Evolutionary conservation across 2,888 invertebrate species (phyloP).

Genomic region (Dorcus hopei): DNA sequence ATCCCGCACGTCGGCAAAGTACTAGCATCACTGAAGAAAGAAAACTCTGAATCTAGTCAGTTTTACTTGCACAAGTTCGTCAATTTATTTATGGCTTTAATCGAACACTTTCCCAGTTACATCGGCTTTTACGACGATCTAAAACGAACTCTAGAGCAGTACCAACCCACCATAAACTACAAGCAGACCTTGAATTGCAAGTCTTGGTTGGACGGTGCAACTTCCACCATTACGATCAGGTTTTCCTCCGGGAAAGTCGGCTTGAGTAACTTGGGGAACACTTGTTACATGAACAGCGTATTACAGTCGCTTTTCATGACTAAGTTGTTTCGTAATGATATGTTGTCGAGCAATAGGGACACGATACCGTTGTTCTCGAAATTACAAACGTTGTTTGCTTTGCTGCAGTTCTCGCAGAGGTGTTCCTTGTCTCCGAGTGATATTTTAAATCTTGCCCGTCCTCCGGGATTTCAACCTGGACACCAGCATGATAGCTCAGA

Average conservation of each 20-base stretch:
- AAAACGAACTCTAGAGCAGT: conserved; percentile 39
- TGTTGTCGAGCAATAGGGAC: conserved; percentile 56
- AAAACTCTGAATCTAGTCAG: conserved; percentile 53
- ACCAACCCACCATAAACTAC: conserved; percentile 36
- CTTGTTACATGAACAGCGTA: conserved; percentile 88
- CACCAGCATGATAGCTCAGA: conserved; percentile 88
- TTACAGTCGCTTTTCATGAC: conserved; percentile 81
- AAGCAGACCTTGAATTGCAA: conserved; percentile 40
- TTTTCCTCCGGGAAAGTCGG: conserved; percentile 62
- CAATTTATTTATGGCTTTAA: conserved; percentile 55
- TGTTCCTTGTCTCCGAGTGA: conserved; percentile 69
- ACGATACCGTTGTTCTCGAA: conserved; percentile 57
- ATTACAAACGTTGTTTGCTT: conserved; percentile 71
- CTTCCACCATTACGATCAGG: conserved; percentile 28
- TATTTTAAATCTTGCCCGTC: conserved; percentile 67
- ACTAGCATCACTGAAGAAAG: conserved; percentile 55
- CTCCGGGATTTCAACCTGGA: conserved; percentile 72
- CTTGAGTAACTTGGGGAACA: conserved; percentile 79
- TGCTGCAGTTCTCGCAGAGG: conserved; percentile 66
- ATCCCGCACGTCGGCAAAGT: conserved; percentile 52
- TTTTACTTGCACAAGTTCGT: conserved; percentile 59
- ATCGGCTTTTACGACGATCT: conserved; percentile 41
- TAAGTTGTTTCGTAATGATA: conserved; percentile 70
- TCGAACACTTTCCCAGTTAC: conserved; percentile 52
- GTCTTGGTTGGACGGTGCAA: conserved; percentile 44